Conservation (phyloP, 1,140 invertebrate species). For the Conus ventricosus region DNA sequence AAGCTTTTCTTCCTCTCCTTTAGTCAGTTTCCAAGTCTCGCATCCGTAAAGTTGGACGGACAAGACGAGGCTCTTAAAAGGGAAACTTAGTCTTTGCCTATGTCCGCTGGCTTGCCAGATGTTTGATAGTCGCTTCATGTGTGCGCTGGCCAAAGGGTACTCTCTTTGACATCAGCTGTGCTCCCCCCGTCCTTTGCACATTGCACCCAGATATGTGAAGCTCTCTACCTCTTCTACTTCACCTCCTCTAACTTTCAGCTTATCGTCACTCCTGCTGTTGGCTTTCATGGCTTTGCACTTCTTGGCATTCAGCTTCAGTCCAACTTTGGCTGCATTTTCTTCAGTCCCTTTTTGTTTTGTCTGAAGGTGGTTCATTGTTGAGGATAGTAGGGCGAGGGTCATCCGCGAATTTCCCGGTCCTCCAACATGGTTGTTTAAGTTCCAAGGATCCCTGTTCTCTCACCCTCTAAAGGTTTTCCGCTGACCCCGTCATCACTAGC, state of each 20-base stretch:
- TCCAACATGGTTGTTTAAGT: constrained; percentile 8
- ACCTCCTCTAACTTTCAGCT: too few relatives aligned
- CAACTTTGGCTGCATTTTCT: background rate
- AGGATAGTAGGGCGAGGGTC: constrained; percentile 2
- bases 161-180: background rate
- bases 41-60: background rate
- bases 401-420: background rate
- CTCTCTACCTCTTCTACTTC: too few relatives aligned
- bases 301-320: too few relatives aligned
- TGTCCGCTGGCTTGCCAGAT: too few relatives aligned
- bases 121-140: too few relatives aligned
- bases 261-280: too few relatives aligned
- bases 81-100: background rate
- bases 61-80: background rate
- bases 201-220: background rate
- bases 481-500: constrained; percentile 20
- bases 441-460: constrained; percentile 9
- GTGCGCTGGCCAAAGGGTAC: background rate
- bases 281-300: too few relatives aligned
- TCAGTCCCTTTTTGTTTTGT: constrained; percentile 4
- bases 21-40: background rate
- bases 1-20: background rate
- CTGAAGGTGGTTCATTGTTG: constrained; percentile 7
- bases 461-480: background rate
- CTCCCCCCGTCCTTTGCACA: background rate